Percentiles rank a stretch among this genome's conserved stretches.
These are phyloP conservation scores for Chrysopilus asiliformis DNA, from an alignment of 2,888 invertebrate species.

Conservation along the genomic window DNA sequence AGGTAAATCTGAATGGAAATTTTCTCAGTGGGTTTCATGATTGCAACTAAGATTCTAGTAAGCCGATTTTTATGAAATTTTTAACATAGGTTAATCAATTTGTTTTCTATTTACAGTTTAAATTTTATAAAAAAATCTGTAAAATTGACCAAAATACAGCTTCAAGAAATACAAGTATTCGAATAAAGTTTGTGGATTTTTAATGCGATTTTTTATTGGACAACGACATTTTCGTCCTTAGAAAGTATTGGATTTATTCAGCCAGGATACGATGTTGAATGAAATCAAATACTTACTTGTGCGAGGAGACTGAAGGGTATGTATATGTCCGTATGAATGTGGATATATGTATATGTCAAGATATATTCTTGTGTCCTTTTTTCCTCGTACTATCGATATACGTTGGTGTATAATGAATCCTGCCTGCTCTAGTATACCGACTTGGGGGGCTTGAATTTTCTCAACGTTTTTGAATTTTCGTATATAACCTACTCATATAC, in stretches of 20 bases:
- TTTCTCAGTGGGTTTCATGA: slow-evolving; percentile 4
- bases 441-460: slow-evolving; percentile 15
- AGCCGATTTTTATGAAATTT: slow-evolving; percentile 6
- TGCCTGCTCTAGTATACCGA: too few relatives aligned
- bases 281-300: slow-evolving; percentile 12
- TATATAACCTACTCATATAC: slow-evolving; percentile 10
- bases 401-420: too few relatives aligned
- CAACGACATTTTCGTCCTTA: slow-evolving; percentile 16
- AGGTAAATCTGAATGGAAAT: slow-evolving; percentile 10
- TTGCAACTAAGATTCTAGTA: slow-evolving; percentile 3
- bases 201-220: slow-evolving; percentile 15
- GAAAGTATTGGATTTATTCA: slow-evolving; percentile 12
- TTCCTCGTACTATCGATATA: too few relatives aligned
- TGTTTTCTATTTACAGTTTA: not conserved
- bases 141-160: not conserved
- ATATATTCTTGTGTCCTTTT: too few relatives aligned
- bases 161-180: slow-evolving; percentile 8
- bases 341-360: too few relatives aligned
- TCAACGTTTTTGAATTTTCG: slow-evolving; percentile 15
- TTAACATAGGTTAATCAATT: not conserved
- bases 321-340: too few relatives aligned
- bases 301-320: slow-evolving; percentile 14
- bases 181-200: slow-evolving; percentile 8
- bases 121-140: slow-evolving; percentile 5
- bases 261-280: slow-evolving; percentile 2